phyloP scores from a whole-genome alignment of 2,888 invertebrate genomes.

The Macropis europaea region DNA sequence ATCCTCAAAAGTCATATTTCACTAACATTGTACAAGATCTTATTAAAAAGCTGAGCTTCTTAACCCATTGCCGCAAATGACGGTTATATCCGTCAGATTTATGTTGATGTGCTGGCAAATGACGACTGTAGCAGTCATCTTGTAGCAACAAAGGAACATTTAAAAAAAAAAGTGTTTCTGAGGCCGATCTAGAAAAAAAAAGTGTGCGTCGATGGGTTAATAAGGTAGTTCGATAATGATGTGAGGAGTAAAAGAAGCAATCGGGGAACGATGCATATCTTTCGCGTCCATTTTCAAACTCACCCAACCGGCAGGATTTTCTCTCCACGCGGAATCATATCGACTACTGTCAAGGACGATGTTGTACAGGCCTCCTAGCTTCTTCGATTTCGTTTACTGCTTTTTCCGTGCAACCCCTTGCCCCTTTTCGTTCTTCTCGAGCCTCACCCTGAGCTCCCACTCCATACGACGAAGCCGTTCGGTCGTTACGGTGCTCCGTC shows the following conservation, averaged over 20 bases:
- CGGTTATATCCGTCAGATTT: no score
- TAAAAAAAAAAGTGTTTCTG: no score
- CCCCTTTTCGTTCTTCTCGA: slow-evolving; percentile 44
- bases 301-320: slow-evolving; percentile 59
- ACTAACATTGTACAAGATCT: no score
- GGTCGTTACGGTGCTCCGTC: slow-evolving; percentile 76
- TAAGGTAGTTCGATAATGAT: no score
- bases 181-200: no score
- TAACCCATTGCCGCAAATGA: no score
- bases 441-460: slow-evolving; percentile 63
- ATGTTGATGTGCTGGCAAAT: no score
- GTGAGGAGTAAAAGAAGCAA: neutral
- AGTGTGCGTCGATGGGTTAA: no score
- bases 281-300: slow-evolving; percentile 31
- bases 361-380: slow-evolving; percentile 33
- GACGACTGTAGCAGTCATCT: no score
- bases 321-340: slow-evolving; percentile 65
- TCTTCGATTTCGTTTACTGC: slow-evolving; percentile 63
- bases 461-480: slow-evolving; percentile 72
- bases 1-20: no score
- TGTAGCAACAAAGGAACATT: no score
- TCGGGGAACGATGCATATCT: neutral
- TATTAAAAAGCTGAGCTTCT: no score
- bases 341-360: slow-evolving; percentile 56
- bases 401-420: slow-evolving; percentile 11